Evolutionary conservation across 2,888 invertebrate genomes (phyloP), one percentile per base, ranked within the genome.

Genomic region (Apodemia duryi): DNA sequence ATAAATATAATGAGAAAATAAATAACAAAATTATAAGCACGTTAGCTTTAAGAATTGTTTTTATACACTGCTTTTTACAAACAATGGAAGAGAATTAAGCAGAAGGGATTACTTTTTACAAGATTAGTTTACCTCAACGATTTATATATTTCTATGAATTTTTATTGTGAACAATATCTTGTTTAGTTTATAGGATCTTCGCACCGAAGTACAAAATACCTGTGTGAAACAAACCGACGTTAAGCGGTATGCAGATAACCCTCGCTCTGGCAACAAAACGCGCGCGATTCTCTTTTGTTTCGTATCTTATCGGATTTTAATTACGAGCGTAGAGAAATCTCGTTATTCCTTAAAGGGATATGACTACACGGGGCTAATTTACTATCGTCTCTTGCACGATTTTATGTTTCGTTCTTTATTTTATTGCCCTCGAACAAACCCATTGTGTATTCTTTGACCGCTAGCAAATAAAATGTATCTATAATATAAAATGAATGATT

Each of bases 261-360:
- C 67, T 67, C 46, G 71, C 66, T 74, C 71, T 75, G 70, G 75
- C 78, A 78, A 80, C 78, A 77, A 77, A 79, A 78, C 77, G 75
- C 75, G 77, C 76, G 78, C 81, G 82, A 83, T 79, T 78, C 82
- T 74, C 87, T 87, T 90, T 91, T 90, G 88, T 91, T 88, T 89
- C 82, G 84, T 83, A 85, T 88, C 88, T 91, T 90, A 91, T 90
- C 91, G 82, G 88, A 90, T 90, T 91, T 90, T 90, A 91, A 91
- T 90, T 90, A 90, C 87, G 82, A 79, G 80, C 83, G 86, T 87
- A 86, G 85, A 86, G 88, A 86, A 88, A 88, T 88, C 88, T 89
- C 77, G 86, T 90, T 90, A 87, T 86, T 79, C 88, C 87, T 88
- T 89, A 86, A 87, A 86, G 83, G 86, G 88, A 86, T 87, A 86